Conservation (phyloP, 2,113 vertebrate genomes). For the Bubo bubo region DNA sequence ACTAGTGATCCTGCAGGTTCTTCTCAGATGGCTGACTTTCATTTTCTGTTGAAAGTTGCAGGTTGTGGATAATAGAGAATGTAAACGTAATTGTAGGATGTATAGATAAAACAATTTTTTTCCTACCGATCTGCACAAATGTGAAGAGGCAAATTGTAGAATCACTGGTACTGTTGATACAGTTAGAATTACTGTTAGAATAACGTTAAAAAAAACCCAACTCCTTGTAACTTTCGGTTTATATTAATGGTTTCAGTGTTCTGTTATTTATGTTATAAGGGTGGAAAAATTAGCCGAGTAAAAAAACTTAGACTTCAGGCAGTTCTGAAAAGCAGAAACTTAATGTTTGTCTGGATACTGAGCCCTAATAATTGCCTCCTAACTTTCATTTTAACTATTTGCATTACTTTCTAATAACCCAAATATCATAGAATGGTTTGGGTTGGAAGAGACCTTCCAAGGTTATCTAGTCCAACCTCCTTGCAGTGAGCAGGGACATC, state of each 20-base stretch:
- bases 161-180: background rate
- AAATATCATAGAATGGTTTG: background rate
- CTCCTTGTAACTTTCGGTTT: background rate
- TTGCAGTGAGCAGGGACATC: background rate
- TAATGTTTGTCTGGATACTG: background rate
- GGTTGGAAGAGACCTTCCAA: background rate
- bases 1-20: background rate
- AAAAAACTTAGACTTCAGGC: background rate
- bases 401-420: background rate
- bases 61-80: background rate
- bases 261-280: background rate
- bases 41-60: background rate
- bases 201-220: background rate
- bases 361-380: background rate
- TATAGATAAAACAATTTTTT: background rate
- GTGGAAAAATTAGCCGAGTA: background rate
- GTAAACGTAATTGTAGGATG: background rate
- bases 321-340: background rate
- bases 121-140: background rate
- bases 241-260: background rate
- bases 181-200: background rate
- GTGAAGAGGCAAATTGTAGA: background rate
- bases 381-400: background rate
- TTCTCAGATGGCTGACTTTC: background rate
- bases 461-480: background rate